Evolutionary conservation across 2,113 vertebrate genomes (phyloP), one percentile per base, ranked within the genome.

Genomic region (Gambusia holbrooki): DNA sequence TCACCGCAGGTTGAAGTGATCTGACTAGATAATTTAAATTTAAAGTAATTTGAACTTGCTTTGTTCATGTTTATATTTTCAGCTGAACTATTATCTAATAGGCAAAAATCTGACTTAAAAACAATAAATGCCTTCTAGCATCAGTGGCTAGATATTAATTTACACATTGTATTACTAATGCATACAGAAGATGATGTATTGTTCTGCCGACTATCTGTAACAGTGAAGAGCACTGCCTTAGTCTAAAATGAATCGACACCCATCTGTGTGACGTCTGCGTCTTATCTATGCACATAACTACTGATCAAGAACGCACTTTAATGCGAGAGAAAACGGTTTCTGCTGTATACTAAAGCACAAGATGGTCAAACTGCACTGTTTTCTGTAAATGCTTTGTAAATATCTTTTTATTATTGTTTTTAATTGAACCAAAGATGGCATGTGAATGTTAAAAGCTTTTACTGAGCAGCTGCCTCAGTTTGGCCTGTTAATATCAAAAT

Each of bases 261-360:
- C 33, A 54, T 58, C 63, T 66, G 28, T 81, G 4, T 60, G 27
- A 27, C 27, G 29, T 7, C 69, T 37, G 60, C 37, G 48, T 72
- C 66, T 85, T 74, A 79, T 74, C 86, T 86, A 88, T 93, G 91
- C 89, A 90, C 87, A 90, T 71, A 82, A 92, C 92, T 94, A 94
- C 94, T 94, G 91, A 93, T 79, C 81, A 86, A 87, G 80, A 87
- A 82, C 15, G 92, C 94, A 94, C 93, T 94, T 94, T 94, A 93
- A 86, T 66, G 60, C 29, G 62, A 73, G 71, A 69, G 76, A 77
- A 68, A 69, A 61, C 48, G 63, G 75, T 86, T 88, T 80, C 73
- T 33, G 15, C 40, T n/a, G 19, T 30, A 22, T 74, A 60, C 83
- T 82, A 9, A 90, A 92, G 89, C 90, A 91, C 87, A 91, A 85